Base-by-base conservation (phyloP, 1,140 invertebrate genomes). In the Sycophaga agraensis region DNA sequence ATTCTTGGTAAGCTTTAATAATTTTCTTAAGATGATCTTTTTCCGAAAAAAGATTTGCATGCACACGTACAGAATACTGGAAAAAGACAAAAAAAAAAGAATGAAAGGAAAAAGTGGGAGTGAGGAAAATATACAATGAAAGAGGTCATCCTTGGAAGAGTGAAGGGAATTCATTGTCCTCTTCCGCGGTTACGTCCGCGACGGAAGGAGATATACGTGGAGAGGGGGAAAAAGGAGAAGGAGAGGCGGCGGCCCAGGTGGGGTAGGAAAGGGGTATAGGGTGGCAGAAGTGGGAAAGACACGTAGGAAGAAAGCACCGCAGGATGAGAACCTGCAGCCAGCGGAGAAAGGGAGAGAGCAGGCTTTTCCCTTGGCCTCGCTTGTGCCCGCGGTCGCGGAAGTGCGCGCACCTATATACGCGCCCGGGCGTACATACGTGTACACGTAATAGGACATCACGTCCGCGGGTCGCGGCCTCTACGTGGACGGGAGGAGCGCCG, bases 131-230 rank as follows among this genome's bases (percentile, higher is more conserved):
- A n/a, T n/a, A n/a, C n/a, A n/a, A n/a, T n/a, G n/a, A n/a, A n/a
- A n/a, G n/a, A n/a, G n/a, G 50, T 43, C 48, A 58, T 63, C 49
- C 37, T 31, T 54, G 26, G 43, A 22, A 55, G 62, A 63, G 59
- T 60, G 57, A 55, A 51, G 59, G 24, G 43, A 56, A 63, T 37
- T 57, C 31, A 48, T 48, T 46, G 31, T 17, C 21, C 12, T 48
- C 17, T 48, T 24, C 42, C 46, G 37, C 24, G 35, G 26, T 40
- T 50, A 34, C 35, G 40, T 19, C 22, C n/a, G n/a, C n/a, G 24
- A 43, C 17, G 24, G 21, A 57, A 26, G 28, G n/a, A 43, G 28
- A 22, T 12, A 8, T 48, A 24, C 31, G 14, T n/a, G n/a, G n/a
- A n/a, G n/a, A n/a, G n/a, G n/a, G n/a, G 21, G 17, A 26, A 54